Percentiles rank a stretch among this genome's conserved stretches.
These are phyloP conservation scores for Drosophila mauritiana DNA, from an alignment of 1,140 invertebrate genomes.

Conservation along the genomic window DNA sequence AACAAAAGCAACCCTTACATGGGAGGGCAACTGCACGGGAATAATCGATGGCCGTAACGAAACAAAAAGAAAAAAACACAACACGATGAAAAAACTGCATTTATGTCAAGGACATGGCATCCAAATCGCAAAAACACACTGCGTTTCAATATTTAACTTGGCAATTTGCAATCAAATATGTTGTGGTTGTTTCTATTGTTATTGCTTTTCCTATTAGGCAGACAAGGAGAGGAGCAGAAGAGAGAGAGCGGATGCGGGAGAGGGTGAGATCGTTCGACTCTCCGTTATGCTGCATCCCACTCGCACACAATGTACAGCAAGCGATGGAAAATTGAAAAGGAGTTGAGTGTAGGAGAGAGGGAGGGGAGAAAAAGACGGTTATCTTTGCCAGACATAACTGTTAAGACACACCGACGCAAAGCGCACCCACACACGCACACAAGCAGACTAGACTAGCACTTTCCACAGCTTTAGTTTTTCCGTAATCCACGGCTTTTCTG, in stretches of 20 bases:
- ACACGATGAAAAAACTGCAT: constrained; percentile 19
- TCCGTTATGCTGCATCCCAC: constrained; percentile 1
- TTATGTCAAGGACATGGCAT: constrained; percentile 52
- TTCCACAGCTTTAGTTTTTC: not conserved
- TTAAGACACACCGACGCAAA: constrained; percentile 17
- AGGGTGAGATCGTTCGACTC: constrained; percentile 17
- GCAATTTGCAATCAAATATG: constrained; percentile 50
- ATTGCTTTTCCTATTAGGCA: constrained; percentile 27
- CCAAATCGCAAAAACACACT: constrained; percentile 4
- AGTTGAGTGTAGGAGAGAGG: not conserved
- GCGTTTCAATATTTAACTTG: constrained; percentile 67
- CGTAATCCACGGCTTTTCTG: not conserved
- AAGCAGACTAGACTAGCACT: not conserved
- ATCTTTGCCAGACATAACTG: constrained; percentile 43
- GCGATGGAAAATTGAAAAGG: constrained; percentile 20
- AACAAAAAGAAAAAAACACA: not conserved
- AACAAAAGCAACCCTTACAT: constrained; percentile 27
- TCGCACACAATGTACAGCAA: constrained; percentile 53
- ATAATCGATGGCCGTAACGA: constrained; percentile 42
- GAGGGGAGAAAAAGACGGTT: constrained; percentile 17
- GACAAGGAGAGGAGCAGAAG: constrained; percentile 5
- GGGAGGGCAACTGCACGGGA: not conserved
- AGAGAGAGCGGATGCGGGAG: not conserved
- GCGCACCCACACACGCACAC: constrained; percentile 3
- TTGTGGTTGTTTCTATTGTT: constrained; percentile 10